These are phyloP conservation scores for Apis florea DNA, from an alignment of 1,140 invertebrate species.

Conservation along the genomic window DNA sequence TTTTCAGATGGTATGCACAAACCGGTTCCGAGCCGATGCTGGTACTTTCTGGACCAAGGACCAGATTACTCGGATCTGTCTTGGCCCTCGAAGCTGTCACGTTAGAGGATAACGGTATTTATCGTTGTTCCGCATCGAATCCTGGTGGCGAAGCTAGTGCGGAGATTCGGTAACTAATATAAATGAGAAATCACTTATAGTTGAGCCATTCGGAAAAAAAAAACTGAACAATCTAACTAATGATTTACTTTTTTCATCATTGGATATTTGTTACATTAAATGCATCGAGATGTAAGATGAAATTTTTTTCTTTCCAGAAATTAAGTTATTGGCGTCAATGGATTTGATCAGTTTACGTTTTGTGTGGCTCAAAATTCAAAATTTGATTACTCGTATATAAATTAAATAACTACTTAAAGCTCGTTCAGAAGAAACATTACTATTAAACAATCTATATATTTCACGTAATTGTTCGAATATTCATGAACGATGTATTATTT, in stretches of 20 bases:
- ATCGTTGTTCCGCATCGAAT: constrained; percentile 86
- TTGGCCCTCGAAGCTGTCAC: constrained; percentile 87
- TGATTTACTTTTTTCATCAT: not conserved
- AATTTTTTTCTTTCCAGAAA: no score
- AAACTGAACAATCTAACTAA: not conserved
- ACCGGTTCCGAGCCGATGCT: constrained; percentile 84
- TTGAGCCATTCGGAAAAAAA: not conserved
- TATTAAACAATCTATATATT: no score
- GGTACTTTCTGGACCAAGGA: constrained; percentile 84
- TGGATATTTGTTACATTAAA: not conserved
- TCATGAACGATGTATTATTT: no score
- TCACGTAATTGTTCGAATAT: no score
- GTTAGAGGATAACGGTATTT: constrained; percentile 85
- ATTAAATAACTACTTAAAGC: no score
- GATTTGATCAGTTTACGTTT: no score
- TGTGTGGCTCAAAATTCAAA: no score
- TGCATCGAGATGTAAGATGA: no score
- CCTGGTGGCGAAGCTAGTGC: constrained; percentile 86
- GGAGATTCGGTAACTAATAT: constrained; percentile 79
- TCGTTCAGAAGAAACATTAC: no score
- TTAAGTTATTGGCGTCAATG: no score
- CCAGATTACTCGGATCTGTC: constrained; percentile 85
- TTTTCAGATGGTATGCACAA: constrained; percentile 85
- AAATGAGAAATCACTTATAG: not conserved
- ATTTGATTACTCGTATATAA: no score